Base-by-base conservation (phyloP, 2,888 invertebrate genomes). In the Thyatira batis region DNA sequence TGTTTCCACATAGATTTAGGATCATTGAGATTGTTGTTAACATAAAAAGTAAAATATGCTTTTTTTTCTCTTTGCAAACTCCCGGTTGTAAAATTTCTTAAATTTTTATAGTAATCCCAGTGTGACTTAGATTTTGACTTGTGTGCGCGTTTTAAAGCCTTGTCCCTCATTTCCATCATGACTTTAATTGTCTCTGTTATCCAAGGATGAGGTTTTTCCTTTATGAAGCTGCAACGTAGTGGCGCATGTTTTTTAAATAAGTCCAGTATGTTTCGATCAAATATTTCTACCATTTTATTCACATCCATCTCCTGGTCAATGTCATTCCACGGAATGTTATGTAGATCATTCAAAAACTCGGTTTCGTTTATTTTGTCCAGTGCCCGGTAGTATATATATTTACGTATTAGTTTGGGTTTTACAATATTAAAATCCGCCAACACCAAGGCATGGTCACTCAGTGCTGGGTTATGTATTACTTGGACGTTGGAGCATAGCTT, bases 41-140 rank as follows among this genome's bases (percentile, higher is more conserved):
- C 28, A 30, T 6, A 55, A 8, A 1, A 54, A 54, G 28, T 11
- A 11, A 30, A 30, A 11, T 25, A 46, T 49, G 28, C 28, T 30
- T 11, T 30, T 30, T 30, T 30, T 11, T 30, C 28, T 11, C 28
- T 30, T 11, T 30, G 10, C 28, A 30, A 1, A 11, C 28, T 30
- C 3, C 11, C 10, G 10, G 28, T 30, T 11, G 11, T 11, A 1
- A 11, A 11, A 23, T 23, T 30, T 11, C 28, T 30, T 30, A 30
- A 30, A 3, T 30, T 10, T 30, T 30, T 30, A 9, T 30, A 30
- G 11, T 30, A 30, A 30, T 11, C 28, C 3, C 10, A 11, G 11
- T 30, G 10, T 9, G 28, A 11, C 11, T 30, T 5, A 10, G 11
- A 9, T 11, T 9, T 9, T 11, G 28, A 11, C 2, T 11, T 30